Base-by-base conservation (phyloP, 2,113 vertebrate genomes). In the Plotosus lineatus region DNA sequence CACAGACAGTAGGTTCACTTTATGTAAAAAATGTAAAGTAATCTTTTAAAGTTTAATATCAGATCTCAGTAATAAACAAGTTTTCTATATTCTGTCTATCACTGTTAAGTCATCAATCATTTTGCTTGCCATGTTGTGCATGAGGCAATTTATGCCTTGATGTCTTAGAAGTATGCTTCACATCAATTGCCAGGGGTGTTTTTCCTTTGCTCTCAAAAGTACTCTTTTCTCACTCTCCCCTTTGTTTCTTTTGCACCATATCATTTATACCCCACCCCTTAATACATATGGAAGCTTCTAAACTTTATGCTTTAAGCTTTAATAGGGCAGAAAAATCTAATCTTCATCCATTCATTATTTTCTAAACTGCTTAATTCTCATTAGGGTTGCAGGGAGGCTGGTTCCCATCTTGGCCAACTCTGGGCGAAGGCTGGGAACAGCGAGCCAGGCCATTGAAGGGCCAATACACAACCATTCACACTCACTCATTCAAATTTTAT, bases 61-160 rank as follows among this genome's bases (percentile, higher is more conserved):
- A 84, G 31, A 80, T 81, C 78, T 61, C 53, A 60, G 42, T 71
- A 58, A 82, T 78, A 65, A 53, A 75, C 79, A 68, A 78, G 81
- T 86, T 86, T 83, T 46, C 71, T 46, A 56, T 58, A 56, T 63
- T 14, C 44, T 82, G 80, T 84, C 75, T 36, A 19, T 80, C 77
- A 66, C 82, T 73, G 60, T 85, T 79, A 75, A 63, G 33, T 42
- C 11, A 5, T 58, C 61, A 78, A 79, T 83, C 51, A 36, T 83
- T 77, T 85, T 65, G 21, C 66, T 68, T 73, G 75, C 77, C 48
- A 53, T 82, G 73, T 36, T 79, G 71, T 78, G 80, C 83, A 74
- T 87, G 69, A 65, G 75, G 76, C 65, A 58, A 75, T 56, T 26
- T 81, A 74, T 79, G 81, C 83, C 75, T 87, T 71, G 65, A 80